phyloP scores from a whole-genome alignment of 2,888 invertebrate species.

The Lasioglossum leucozonium region DNA sequence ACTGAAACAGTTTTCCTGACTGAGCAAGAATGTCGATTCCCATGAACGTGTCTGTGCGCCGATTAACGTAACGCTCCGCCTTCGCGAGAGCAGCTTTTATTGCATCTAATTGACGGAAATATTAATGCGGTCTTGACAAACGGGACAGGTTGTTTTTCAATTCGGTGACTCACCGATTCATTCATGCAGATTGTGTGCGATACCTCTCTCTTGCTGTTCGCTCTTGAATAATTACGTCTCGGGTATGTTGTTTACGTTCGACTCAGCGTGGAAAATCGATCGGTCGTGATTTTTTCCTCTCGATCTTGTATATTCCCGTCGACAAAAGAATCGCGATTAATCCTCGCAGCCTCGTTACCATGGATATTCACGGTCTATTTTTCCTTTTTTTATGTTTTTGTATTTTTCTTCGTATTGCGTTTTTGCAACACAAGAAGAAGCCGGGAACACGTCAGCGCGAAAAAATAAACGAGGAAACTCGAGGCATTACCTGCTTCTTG shows the following conservation, averaged over 20 bases:
- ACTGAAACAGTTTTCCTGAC: neutral
- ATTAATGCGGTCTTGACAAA: conserved; percentile 1
- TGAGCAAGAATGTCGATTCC: neutral
- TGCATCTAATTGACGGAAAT: conserved; percentile 4
- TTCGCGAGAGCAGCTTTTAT: neutral
- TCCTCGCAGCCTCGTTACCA: neutral
- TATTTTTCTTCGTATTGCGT: neutral
- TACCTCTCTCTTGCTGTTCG: neutral
- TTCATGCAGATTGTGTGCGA: neutral
- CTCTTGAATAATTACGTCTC: neutral
- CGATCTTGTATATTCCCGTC: neutral
- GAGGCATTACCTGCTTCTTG: neutral
- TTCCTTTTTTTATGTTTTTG: neutral
- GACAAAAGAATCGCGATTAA: neutral
- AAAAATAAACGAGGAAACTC: neutral
- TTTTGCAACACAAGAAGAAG: neutral
- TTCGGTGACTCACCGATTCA: neutral
- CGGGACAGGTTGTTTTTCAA: conserved; percentile 10
- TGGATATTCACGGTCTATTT: neutral
- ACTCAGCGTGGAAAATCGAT: neutral
- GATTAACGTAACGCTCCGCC: neutral
- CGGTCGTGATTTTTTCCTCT: neutral
- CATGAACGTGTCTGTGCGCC: neutral
- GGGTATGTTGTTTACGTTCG: neutral
- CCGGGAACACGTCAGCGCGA: neutral